Conservation (phyloP, 2,888 invertebrate species). For the Acronicta alni region DNA sequence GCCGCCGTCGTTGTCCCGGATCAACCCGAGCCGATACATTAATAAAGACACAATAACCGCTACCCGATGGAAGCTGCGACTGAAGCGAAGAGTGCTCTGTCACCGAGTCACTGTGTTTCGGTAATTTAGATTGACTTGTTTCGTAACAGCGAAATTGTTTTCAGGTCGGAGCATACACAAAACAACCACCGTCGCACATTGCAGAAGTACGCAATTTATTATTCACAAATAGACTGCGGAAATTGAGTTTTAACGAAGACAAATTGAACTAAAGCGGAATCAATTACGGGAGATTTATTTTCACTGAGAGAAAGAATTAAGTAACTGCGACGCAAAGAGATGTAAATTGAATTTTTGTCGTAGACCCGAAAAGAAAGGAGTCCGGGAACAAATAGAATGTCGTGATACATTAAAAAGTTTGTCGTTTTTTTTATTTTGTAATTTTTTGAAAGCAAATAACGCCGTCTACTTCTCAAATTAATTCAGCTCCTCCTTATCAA, state of each 20-base stretch:
- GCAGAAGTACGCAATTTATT: slow-evolving; percentile 85
- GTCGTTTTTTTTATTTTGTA: slow-evolving; percentile 59
- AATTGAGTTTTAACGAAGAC: slow-evolving; percentile 89
- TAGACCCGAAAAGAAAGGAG: slow-evolving; percentile 71
- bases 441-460: slow-evolving; percentile 59
- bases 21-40: slow-evolving; percentile 49
- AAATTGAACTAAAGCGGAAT: slow-evolving; percentile 88
- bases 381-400: slow-evolving; percentile 65
- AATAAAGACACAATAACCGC: slow-evolving; percentile 58
- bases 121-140: slow-evolving; percentile 85
- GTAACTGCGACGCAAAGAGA: slow-evolving; percentile 82
- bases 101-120: slow-evolving; percentile 55
- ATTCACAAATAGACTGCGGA: slow-evolving; percentile 87
- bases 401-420: slow-evolving; percentile 72
- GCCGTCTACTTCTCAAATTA: slow-evolving; percentile 40
- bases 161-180: slow-evolving; percentile 66
- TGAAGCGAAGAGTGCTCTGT: slow-evolving; percentile 59
- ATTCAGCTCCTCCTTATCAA: slow-evolving; percentile 38
- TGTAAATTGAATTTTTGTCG: slow-evolving; percentile 86
- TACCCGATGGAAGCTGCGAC: slow-evolving; percentile 40
- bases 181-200: slow-evolving; percentile 75
- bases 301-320: slow-evolving; percentile 85
- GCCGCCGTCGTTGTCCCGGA: slow-evolving; percentile 16
- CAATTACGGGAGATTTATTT: slow-evolving; percentile 88
- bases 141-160: slow-evolving; percentile 74